These are phyloP conservation scores for Echinops telfairi DNA, from an alignment of 2,113 vertebrate genomes.

Conservation along the genomic window DNA sequence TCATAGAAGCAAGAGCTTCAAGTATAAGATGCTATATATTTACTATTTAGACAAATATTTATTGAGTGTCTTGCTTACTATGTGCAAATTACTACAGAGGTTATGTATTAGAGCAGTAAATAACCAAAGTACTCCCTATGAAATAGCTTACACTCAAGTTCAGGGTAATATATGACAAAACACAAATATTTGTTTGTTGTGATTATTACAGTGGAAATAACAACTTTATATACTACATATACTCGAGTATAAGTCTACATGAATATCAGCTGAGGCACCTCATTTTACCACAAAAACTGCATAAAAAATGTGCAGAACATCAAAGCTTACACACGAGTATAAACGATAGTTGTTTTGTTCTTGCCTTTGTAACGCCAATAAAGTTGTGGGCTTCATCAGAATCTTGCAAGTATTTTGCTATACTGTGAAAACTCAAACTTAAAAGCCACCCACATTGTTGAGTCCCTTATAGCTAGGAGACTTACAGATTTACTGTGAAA, in stretches of 20 bases:
- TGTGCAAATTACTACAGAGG: too few species aligned
- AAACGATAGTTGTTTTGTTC: background rate
- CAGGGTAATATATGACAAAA: background rate
- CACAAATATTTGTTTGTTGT: background rate
- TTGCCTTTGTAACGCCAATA: background rate
- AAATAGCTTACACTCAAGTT: slow-evolving; percentile 3
- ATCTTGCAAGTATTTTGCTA: background rate
- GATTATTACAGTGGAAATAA: background rate
- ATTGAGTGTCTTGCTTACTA: too few species aligned
- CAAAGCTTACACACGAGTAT: too few species aligned
- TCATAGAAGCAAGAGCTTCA: too few species aligned
- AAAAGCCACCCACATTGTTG: background rate
- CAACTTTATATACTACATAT: background rate
- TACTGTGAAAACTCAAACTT: too few species aligned
- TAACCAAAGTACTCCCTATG: background rate
- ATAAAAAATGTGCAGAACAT: too few species aligned
- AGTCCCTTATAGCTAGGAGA: background rate
- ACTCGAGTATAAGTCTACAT: too few species aligned
- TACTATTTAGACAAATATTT: too few species aligned
- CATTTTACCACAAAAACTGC: too few species aligned
- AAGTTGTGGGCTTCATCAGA: background rate
- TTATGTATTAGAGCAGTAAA: background rate
- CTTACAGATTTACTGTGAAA: background rate
- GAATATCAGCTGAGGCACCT: too few species aligned
- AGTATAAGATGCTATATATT: too few species aligned